A percentile compares a stretch with the other conserved stretches of the same genome.
Conservation (phyloP, 2,113 vertebrate genomes). For the Petrocephalus zakoni region DNA sequence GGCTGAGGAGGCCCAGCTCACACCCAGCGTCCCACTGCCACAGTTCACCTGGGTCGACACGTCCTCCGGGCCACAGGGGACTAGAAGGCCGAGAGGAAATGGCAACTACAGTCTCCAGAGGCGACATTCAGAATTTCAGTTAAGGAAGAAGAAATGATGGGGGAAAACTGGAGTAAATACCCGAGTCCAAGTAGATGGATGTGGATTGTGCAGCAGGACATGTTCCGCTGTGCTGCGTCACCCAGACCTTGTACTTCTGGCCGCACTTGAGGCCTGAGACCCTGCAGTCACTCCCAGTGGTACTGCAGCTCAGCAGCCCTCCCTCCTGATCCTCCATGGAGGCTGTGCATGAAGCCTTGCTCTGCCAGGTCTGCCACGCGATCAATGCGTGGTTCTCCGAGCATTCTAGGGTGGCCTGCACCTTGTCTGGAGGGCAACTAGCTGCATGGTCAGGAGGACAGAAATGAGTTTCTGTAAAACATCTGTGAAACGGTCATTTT, state of each 20-base stretch:
- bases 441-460: constrained; percentile 37
- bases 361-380: constrained; percentile 43
- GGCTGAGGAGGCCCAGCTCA: constrained; percentile 40
- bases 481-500: background rate
- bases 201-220: constrained; percentile 52
- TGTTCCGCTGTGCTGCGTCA: constrained; percentile 41
- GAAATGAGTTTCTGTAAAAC: background rate
- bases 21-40: constrained; percentile 35
- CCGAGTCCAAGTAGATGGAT: constrained; percentile 51
- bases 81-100: constrained; percentile 34
- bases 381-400: constrained; percentile 50
- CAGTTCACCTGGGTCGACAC: constrained; percentile 42
- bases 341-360: constrained; percentile 50
- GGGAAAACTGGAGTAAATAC: constrained; percentile 37
- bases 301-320: constrained; percentile 55
- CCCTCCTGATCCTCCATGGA: constrained; percentile 40
- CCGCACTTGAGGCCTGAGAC: constrained; percentile 52
- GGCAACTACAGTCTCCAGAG: background rate
- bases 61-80: constrained; percentile 57
- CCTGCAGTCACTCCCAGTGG: constrained; percentile 45
- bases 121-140: background rate
- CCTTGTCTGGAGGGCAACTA: constrained; percentile 50
- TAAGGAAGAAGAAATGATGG: background rate
- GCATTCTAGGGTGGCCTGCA: constrained; percentile 53
- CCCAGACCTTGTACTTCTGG: constrained; percentile 46